These are phyloP conservation scores for Arion vulgaris DNA, from an alignment of 1,140 invertebrate genomes.

Conservation along the genomic window DNA sequence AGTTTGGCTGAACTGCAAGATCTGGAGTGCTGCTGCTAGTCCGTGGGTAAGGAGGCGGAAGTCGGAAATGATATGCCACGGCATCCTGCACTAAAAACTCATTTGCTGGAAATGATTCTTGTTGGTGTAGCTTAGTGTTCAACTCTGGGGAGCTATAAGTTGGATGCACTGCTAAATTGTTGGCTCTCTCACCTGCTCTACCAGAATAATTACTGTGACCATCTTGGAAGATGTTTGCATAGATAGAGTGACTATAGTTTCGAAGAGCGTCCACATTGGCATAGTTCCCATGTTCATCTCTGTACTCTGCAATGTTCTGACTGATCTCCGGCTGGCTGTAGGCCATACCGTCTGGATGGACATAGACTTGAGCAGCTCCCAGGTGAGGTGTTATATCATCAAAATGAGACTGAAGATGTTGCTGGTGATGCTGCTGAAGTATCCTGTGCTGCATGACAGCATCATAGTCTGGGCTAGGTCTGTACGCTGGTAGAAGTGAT, in stretches of 20 bases:
- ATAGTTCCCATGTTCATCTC: constrained; percentile 51
- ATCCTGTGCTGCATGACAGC: constrained; percentile 83
- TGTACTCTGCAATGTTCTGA: constrained; percentile 37
- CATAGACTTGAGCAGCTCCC: constrained; percentile 57
- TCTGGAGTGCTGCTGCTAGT: constrained; percentile 86
- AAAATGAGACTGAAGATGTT: constrained; percentile 46
- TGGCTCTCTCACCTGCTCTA: constrained; percentile 50
- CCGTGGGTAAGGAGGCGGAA: constrained; percentile 84
- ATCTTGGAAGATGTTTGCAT: constrained; percentile 59
- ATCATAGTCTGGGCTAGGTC: constrained; percentile 94
- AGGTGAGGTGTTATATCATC: constrained; percentile 53
- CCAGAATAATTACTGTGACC: constrained; percentile 51
- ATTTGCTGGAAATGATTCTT: constrained; percentile 12
- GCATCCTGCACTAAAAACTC: constrained; percentile 31
- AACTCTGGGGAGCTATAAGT: constrained; percentile 74
- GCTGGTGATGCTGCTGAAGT: constrained; percentile 49
- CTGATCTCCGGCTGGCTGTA: constrained; percentile 67
- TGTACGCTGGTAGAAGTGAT: constrained; percentile 88
- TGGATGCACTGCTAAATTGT: constrained; percentile 65
- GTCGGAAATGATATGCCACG: constrained; percentile 82
- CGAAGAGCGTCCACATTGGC: constrained; percentile 54
- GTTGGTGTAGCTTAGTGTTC: constrained; percentile 61
- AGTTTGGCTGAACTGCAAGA: constrained; percentile 76
- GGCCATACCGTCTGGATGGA: constrained; percentile 52
- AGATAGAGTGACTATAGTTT: constrained; percentile 60